These are phyloP conservation scores for Megalops cyprinoides DNA, from an alignment of 2,797 vertebrate species.

Conservation along the genomic window DNA sequence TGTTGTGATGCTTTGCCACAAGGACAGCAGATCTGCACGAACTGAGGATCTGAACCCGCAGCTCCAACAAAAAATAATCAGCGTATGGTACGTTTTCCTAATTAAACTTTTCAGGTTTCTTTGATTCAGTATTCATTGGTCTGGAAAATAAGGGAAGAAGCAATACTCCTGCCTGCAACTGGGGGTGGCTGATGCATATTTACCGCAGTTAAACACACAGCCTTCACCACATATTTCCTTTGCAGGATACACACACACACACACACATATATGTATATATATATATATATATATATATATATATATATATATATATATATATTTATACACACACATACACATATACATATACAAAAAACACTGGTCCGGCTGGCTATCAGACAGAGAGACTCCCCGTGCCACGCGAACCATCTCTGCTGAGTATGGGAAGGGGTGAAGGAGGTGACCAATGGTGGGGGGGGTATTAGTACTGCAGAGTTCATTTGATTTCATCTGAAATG, in stretches of 20 bases:
- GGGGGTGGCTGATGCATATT: background rate
- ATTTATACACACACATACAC: too few species aligned
- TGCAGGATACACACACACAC: too few species aligned
- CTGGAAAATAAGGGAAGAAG: background rate
- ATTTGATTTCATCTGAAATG: constrained; percentile 71
- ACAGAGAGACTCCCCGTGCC: background rate
- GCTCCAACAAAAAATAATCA: too few species aligned
- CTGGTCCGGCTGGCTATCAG: too few species aligned
- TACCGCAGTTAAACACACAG: too few species aligned
- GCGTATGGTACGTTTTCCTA: background rate
- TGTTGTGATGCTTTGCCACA: background rate
- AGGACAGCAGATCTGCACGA: background rate
- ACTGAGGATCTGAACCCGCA: background rate
- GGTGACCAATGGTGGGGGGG: constrained; percentile 23
- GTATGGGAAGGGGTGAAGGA: background rate
- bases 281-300: too few species aligned
- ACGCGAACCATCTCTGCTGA: constrained; percentile 1
- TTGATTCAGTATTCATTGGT: background rate
- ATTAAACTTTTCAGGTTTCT: background rate
- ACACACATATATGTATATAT: too few species aligned
- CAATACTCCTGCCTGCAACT: too few species aligned
- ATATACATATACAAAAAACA: too few species aligned
- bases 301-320: too few species aligned
- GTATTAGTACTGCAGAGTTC: constrained; percentile 63
- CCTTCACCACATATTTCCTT: too few species aligned